Base-by-base conservation (phyloP, 2,797 vertebrate species). In the Austrolebias charrua region DNA sequence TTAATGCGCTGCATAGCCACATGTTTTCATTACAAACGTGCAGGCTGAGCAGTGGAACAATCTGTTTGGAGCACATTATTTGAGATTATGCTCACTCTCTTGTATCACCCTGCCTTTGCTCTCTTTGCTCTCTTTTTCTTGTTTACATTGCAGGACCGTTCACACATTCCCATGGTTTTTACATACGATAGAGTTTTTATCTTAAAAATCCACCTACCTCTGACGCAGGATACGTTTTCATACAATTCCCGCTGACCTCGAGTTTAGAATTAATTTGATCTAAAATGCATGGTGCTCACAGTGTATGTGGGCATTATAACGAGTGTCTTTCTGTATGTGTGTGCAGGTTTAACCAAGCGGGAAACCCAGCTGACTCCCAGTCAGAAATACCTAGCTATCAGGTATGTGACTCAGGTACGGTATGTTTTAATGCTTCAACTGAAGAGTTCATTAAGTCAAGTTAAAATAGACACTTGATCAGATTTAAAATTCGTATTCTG, bases 361-460 rank as follows among this genome's bases (percentile, higher is more conserved):
- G 96, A 95, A 33, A 94, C 94, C 53, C 95, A 96, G 46, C 91
- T 99, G 82, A 96, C 91, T 20, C 92, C 95, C 10, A 93, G 89
- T 55, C 98, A 99, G 90, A 95, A 92, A 86, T 95, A 94, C 80
- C 91, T 98, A 69, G 98, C 97, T 80, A 95, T 99, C 84, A 98
- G 96, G 98, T 99, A 95, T 91, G 95, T 91, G 88, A 81, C 85
- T 84, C 78, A 92, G 87, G 80, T 92, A 91, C 92, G 87, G 80
- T 92, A 91, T 93, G 91, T 92, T 90, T 84, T 90, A 81, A 59
- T 82, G 69, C 71, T 75, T 79, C 70, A 64, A 78, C 64, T 52
- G 73, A 63, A 13, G 75, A 69, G 58, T 64, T 73, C 14, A 59
- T 57, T 63, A 4, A 46, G 47, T 44, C 15, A 35, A 46, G 51